Evolutionary conservation across 1,140 invertebrate genomes (phyloP).

Genomic region (Oppia nitens): DNA sequence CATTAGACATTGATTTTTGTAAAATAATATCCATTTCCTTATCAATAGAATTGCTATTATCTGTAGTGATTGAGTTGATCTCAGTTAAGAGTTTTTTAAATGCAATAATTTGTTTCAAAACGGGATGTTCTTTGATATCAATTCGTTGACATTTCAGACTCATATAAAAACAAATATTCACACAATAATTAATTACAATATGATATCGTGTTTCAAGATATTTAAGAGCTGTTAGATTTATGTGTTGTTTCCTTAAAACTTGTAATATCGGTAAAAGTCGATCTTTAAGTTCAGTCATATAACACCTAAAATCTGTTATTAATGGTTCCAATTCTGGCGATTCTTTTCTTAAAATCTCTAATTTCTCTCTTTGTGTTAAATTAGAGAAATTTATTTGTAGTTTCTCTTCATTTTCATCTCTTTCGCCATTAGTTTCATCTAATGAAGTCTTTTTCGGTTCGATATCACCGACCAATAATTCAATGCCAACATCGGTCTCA

Average conservation of each 20-base stretch:
- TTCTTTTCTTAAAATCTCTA: conserved; percentile 22
- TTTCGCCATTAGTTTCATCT: conserved; percentile 44
- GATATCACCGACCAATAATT: conserved; percentile 71
- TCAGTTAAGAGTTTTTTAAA: conserved; percentile 37
- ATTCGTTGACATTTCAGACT: conserved; percentile 52
- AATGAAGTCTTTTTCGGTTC: conserved; percentile 61
- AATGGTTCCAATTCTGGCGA: conserved; percentile 17
- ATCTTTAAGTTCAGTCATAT: conserved; percentile 33
- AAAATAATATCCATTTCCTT: conserved; percentile 19
- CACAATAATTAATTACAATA: conserved; percentile 44
- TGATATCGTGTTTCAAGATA: conserved; percentile 16
- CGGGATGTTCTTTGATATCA: conserved; percentile 57
- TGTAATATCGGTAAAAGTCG: conserved; percentile 31
- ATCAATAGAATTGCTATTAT: conserved; percentile 8
- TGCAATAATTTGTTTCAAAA: conserved; percentile 60
- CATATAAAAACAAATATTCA: conserved; percentile 69
- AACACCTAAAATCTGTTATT: conserved; percentile 23
- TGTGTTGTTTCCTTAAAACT: conserved; percentile 30
- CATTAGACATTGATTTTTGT: conserved; percentile 21
- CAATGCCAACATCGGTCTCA: conserved; percentile 28
- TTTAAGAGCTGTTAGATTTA: conserved; percentile 15
- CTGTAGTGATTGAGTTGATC: conserved; percentile 1
- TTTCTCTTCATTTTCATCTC: conserved; percentile 31
- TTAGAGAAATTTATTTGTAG: conserved; percentile 25
- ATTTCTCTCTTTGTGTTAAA: conserved; percentile 25